Percentiles rank a stretch among this genome's conserved stretches.
phyloP scores from a whole-genome alignment of 2,888 invertebrate species.

The Tetrapedia diversipes region DNA sequence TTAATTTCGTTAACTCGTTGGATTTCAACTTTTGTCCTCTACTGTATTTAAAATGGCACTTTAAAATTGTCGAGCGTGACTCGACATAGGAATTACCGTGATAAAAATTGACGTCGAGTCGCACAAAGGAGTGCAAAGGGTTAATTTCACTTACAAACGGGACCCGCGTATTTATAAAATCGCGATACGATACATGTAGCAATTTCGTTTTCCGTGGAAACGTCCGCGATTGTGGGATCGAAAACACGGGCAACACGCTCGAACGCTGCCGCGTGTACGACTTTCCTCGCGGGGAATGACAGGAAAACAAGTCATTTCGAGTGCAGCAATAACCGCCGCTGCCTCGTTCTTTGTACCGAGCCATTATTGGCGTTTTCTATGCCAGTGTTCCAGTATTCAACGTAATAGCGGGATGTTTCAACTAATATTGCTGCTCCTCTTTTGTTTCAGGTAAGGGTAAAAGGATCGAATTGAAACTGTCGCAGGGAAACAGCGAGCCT shows the following conservation, averaged over 20 bases:
- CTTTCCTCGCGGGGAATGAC: not conserved
- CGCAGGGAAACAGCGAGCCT: slow-evolving; percentile 6
- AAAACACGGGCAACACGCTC: not conserved
- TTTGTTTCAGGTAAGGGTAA: slow-evolving; percentile 51
- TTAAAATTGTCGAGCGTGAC: no score
- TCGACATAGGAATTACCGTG: no score
- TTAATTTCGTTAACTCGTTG: no score
- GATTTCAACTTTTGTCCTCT: no score
- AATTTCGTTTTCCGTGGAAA: not conserved
- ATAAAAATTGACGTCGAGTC: no score
- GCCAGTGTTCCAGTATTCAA: slow-evolving; percentile 12
- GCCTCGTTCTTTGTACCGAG: not conserved
- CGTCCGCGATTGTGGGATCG: not conserved
- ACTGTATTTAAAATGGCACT: no score
- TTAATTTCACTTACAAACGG: not conserved
- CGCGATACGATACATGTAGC: not conserved
- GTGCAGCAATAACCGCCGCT: slow-evolving; percentile 23
- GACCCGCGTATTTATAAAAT: not conserved
- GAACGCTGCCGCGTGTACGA: not conserved
- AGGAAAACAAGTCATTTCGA: slow-evolving; percentile 29
- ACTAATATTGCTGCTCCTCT: slow-evolving; percentile 28
- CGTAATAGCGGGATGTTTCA: slow-evolving; percentile 16
- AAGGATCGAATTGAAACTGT: slow-evolving; percentile 17
- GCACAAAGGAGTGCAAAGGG: no score
- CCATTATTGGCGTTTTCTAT: slow-evolving; percentile 36